phyloP scores from a whole-genome alignment of 2,797 vertebrate genomes.

The Rhyacichthys aspro region DNA sequence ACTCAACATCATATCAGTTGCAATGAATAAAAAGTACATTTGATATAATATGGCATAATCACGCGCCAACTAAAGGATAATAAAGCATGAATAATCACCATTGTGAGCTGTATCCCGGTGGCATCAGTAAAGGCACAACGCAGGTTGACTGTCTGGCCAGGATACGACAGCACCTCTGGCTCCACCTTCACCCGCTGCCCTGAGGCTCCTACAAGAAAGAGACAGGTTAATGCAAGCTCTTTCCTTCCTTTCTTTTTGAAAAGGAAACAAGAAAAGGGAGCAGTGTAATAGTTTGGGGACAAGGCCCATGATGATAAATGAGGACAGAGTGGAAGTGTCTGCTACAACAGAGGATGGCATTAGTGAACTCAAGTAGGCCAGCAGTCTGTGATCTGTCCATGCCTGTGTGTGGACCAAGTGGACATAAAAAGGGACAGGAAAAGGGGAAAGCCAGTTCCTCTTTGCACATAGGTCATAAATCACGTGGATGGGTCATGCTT shows the following conservation, averaged over 20 bases:
- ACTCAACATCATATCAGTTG: too few species aligned
- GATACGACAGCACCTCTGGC: slow-evolving; percentile 79
- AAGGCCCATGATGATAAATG: slow-evolving; percentile 67
- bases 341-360: slow-evolving; percentile 63
- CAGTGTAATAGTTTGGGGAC: slow-evolving; percentile 32
- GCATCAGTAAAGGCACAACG: slow-evolving; percentile 79
- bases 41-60: slow-evolving; percentile 31
- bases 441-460: slow-evolving; percentile 50
- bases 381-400: slow-evolving; percentile 57
- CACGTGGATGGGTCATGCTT: slow-evolving; percentile 62
- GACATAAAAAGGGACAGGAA: slow-evolving; percentile 1
- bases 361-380: slow-evolving; percentile 74
- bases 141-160: slow-evolving; percentile 80
- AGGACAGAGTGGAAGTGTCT: slow-evolving; percentile 56
- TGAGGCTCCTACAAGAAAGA: slow-evolving; percentile 54
- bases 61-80: slow-evolving; percentile 19
- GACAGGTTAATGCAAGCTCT: slow-evolving; percentile 29
- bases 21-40: too few species aligned
- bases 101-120: slow-evolving; percentile 75
- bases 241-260: slow-evolving; percentile 13
- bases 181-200: slow-evolving; percentile 82
- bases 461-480: slow-evolving; percentile 69
- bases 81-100: slow-evolving; percentile 72
- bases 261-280: slow-evolving; percentile 20
- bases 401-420: slow-evolving; percentile 43